Evolutionary conservation across 1,140 invertebrate genomes (phyloP).

Genomic region (Amphibalanus amphitrite): DNA sequence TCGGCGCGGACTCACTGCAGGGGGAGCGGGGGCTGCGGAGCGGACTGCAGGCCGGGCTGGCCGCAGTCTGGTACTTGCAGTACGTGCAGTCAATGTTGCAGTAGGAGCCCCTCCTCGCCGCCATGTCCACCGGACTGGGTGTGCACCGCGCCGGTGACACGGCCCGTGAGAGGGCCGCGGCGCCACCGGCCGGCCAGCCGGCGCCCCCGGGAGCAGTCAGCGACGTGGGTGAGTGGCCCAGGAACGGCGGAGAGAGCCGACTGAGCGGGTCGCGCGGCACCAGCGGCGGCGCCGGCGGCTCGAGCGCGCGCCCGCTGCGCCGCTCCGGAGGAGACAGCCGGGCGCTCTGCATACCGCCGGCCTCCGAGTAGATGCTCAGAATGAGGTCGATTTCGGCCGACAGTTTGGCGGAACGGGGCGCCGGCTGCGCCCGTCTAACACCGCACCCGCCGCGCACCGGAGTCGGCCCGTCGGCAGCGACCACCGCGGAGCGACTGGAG

Average conservation of each 20-base stretch:
- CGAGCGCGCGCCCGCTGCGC: too few species aligned
- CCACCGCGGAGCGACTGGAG: background rate
- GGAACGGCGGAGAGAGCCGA: background rate
- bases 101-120: background rate
- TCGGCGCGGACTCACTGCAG: constrained; percentile 10
- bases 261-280: background rate
- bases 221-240: background rate
- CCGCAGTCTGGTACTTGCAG: constrained; percentile 13
- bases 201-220: background rate
- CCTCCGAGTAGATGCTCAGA: background rate
- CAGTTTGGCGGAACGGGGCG: background rate
- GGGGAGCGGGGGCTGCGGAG: constrained; percentile 5
- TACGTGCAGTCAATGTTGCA: constrained; percentile 17
- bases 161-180: background rate
- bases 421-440: too few species aligned
- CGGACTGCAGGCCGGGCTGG: constrained; percentile 5
- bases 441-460: too few species aligned
- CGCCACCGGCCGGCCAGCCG: background rate
- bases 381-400: background rate
- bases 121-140: background rate
- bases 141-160: background rate
- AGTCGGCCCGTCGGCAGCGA: too few species aligned
- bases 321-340: too few species aligned
- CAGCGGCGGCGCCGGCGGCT: too few species aligned
- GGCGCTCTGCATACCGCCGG: background rate